phyloP scores from a whole-genome alignment of 2,797 vertebrate genomes.

The Spheniscus humboldti region DNA sequence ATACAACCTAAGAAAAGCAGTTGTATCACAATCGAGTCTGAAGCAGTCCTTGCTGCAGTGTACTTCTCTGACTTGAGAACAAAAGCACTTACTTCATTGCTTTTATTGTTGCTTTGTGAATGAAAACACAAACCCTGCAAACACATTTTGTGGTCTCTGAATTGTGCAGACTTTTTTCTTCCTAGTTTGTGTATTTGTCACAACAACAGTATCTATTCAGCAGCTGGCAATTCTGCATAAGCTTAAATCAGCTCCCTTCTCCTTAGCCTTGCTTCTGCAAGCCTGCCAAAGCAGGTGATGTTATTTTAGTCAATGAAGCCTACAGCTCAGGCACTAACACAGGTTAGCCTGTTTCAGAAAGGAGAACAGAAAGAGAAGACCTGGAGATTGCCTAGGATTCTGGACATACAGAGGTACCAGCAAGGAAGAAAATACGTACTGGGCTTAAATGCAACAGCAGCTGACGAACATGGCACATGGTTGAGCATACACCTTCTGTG shows the following conservation, averaged over 20 bases:
- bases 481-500: neutral
- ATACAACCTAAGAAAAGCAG: neutral
- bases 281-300: slow-evolving; percentile 1
- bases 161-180: neutral
- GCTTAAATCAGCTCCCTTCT: neutral
- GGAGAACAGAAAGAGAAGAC: neutral
- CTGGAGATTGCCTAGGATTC: neutral
- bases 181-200: neutral
- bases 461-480: neutral
- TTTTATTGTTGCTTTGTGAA: neutral
- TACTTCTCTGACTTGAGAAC: neutral
- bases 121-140: neutral
- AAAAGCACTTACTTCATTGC: neutral
- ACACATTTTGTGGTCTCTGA: neutral
- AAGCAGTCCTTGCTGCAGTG: neutral
- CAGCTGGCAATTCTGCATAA: neutral
- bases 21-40: neutral
- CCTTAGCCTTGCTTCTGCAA: neutral
- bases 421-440: neutral
- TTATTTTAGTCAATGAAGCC: neutral
- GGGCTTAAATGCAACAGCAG: neutral
- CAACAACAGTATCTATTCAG: neutral
- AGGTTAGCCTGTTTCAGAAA: neutral
- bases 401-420: neutral
- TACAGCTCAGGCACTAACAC: neutral